Base-by-base conservation (phyloP, 92 coral and sea anemone species). In the Heliopora coerulea region DNA sequence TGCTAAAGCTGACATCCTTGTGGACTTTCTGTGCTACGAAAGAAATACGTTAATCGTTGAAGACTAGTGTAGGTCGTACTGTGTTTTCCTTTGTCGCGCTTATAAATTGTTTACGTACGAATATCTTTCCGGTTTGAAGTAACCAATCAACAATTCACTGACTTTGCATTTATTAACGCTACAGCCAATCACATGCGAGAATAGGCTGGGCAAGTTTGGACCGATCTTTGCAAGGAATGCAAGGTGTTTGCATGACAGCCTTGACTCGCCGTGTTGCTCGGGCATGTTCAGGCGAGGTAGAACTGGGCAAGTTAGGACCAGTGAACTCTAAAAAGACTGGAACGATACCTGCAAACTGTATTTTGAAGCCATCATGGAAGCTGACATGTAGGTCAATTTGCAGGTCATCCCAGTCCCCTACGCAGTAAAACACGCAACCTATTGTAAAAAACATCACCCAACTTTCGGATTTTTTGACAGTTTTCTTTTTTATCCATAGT, bases 1-100 rank as follows among this genome's bases (percentile, higher is more conserved):
- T 35, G 72, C 87, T 66, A 87, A 26, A 17, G 69, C n/a, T 31
- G 37, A 52, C 79, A 37, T 41, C 39, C 60, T 50, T 27, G 46
- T 68, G 72, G 56, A 61, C 17, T 49, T 34, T 21, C 15, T 18
- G 35, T 27, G 63, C 68, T 56, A 56, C 30, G 58, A 56, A 56
- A 52, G 33, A 72, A 24, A 42, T 18, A 49, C 65, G 54, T 72
- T 72, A 32, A 32, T 39, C 34, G 0, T 37, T 29, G 25, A 7
- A 23, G 28, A 48, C 42, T 34, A 56, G 6, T 28, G 25, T 12
- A 35, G 65, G 26, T 65, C 48, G 40, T 9, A 25, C 72, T 20
- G 34, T 23, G 41, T 39, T 56, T 44, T 28, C 27, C 74, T 67
- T 14, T 65, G 25, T 67, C 58, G 58, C 74, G 58, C 59, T 39